These are phyloP conservation scores for Lagopus leucura DNA, from an alignment of 2,113 vertebrate species.

Conservation along the genomic window DNA sequence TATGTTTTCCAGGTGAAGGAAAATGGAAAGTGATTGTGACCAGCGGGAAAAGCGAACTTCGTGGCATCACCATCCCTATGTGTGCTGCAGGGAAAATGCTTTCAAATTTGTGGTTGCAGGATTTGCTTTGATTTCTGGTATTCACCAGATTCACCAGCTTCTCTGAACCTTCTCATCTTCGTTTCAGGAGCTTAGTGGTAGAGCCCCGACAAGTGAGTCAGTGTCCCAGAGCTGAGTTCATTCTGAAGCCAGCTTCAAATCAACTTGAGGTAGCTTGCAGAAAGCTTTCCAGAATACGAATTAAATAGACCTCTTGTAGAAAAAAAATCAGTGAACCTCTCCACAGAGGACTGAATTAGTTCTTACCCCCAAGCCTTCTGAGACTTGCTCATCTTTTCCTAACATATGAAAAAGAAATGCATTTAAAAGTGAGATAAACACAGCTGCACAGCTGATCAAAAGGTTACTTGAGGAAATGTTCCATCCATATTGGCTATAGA, in stretches of 20 bases:
- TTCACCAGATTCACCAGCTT: neutral
- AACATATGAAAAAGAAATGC: neutral
- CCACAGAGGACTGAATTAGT: neutral
- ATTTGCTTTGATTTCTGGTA: slow-evolving; percentile 71
- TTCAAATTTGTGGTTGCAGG: slow-evolving; percentile 67
- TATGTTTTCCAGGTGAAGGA: slow-evolving; percentile 73
- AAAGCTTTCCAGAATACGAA: neutral
- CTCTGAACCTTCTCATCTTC: neutral
- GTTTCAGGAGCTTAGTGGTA: neutral
- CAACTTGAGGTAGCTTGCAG: fast-evolving
- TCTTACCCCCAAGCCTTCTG: neutral
- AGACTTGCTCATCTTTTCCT: neutral
- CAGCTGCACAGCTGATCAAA: neutral
- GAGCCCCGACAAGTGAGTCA: neutral
- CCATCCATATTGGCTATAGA: neutral
- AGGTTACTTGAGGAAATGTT: neutral
- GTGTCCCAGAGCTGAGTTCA: neutral
- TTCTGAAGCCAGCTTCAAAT: neutral
- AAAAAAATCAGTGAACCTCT: neutral
- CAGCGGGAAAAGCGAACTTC: slow-evolving; percentile 50
- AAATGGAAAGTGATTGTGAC: slow-evolving; percentile 66
- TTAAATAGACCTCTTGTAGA: neutral
- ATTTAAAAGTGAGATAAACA: neutral
- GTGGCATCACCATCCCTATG: slow-evolving; percentile 41
- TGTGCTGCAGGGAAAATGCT: slow-evolving; percentile 54